A percentile compares a stretch with the other conserved stretches of the same genome.
phyloP scores from a whole-genome alignment of 2,797 vertebrate genomes.

The Malurus splendens region DNA sequence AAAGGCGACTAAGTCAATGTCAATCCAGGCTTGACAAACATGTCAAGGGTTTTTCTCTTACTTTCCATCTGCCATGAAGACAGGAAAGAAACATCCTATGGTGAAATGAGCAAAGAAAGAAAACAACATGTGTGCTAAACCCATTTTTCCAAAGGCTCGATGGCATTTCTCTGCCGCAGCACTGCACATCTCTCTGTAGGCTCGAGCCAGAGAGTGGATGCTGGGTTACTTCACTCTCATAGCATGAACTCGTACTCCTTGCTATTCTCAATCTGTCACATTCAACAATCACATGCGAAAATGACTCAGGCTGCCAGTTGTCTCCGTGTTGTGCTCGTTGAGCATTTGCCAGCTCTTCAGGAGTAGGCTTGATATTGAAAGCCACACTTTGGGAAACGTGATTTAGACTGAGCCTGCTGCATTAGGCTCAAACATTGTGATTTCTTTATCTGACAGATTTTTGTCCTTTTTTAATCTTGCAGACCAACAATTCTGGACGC shows the following conservation, averaged over 20 bases:
- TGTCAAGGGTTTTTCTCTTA: background rate
- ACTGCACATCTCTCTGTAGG: background rate
- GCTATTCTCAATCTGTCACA: conserved; percentile 60
- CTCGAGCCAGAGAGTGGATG: background rate
- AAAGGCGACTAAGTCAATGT: background rate
- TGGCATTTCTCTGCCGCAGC: background rate
- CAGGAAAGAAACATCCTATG: background rate
- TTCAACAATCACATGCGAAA: conserved; percentile 45
- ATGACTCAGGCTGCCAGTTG: conserved; percentile 51
- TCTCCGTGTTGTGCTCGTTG: conserved; percentile 16
- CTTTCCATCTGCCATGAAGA: background rate
- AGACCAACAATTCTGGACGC: background rate
- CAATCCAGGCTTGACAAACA: background rate
- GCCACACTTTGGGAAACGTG: background rate
- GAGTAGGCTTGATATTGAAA: conserved; percentile 23
- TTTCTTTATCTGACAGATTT: background rate
- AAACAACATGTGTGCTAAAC: background rate
- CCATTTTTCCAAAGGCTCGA: background rate
- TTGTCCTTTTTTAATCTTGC: background rate
- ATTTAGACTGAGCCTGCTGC: background rate
- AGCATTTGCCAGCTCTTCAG: conserved; percentile 55
- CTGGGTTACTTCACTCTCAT: conserved; percentile 20
- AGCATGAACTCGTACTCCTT: conserved; percentile 43
- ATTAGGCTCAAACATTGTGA: background rate
- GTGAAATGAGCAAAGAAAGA: conserved; percentile 1